Conservation (phyloP, 2,113 vertebrate species). For the Seriola aureovittata region DNA sequence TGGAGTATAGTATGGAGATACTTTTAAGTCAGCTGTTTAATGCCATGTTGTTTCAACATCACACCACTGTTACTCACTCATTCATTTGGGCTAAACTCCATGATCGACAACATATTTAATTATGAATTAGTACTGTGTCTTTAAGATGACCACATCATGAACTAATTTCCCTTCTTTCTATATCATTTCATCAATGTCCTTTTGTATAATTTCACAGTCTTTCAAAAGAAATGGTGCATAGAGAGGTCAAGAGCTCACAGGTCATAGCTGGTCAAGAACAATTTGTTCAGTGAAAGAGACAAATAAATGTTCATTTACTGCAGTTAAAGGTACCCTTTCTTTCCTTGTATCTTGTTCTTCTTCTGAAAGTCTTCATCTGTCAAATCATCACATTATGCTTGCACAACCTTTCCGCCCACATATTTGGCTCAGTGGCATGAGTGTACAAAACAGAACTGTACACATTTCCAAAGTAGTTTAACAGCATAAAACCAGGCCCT, state of each 20-base stretch:
- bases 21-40: not conserved
- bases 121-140: slow-evolving; percentile 1
- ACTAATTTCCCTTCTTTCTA: not conserved
- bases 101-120: not conserved
- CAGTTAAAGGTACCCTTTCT: not conserved
- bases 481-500: not conserved
- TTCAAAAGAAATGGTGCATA: not conserved
- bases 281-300: not conserved
- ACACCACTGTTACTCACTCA: not conserved
- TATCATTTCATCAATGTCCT: not conserved
- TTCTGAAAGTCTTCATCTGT: not conserved
- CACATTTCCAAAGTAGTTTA: not conserved
- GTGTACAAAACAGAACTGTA: not conserved
- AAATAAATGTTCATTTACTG: not conserved
- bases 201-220: not conserved
- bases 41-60: not conserved
- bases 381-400: not conserved
- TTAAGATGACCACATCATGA: not conserved
- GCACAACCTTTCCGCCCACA: not conserved
- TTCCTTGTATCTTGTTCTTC: not conserved
- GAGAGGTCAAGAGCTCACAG: not conserved
- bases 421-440: not conserved
- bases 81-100: not conserved
- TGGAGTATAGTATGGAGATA: not conserved
- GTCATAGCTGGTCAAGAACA: no score